Base-by-base conservation (phyloP, 2,797 vertebrate species). In the Monodelphis domestica region DNA sequence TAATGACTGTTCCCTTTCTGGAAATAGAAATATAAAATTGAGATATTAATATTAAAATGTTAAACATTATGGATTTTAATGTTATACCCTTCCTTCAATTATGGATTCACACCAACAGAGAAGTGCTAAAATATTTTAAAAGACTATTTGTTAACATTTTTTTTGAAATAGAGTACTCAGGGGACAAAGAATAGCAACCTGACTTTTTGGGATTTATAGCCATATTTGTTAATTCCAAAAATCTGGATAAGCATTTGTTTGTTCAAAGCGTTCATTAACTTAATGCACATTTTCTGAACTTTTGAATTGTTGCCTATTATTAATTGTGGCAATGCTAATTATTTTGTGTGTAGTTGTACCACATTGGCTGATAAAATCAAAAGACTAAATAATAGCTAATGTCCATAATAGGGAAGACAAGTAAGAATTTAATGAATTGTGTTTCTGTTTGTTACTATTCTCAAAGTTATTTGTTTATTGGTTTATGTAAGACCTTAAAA, bases 61-160 rank as follows among this genome's bases (percentile, higher is more conserved):
- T 38, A 70, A 78, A 78, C 2, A 9, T 54, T 91, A 52, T 45
- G 38, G 55, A 56, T 55, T 89, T 55, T 54, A 33, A n/a, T 91
- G 90, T 92, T 93, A 28, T 17, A 1, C 33, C 29, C 91, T 93
- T 57, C 54, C 93, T 51, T 17, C 57, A 24, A 2, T 78, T 90
- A 88, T 50, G 11, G 90, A 56, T 55, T 91, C 30, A 94, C 14
- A 52, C 55, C 29, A 89, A 91, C 78, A 91, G 50, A 94, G 38
- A 95, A 95, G 38, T 45, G 12, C 53, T 78, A 1, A 89, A 92
- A 54, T 5, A 12, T 54, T 95, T 57, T 94, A 91, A 89, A 92
- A 24, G 14, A 26, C 11, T 84, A 14, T 9, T 45, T 84, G n/a
- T 59, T 59, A 59, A 33, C 30, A n/a, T n/a, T 28, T 12, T 91